Evolutionary conservation across 1,140 invertebrate species (phyloP).

Genomic region (Leptinotarsa texana): DNA sequence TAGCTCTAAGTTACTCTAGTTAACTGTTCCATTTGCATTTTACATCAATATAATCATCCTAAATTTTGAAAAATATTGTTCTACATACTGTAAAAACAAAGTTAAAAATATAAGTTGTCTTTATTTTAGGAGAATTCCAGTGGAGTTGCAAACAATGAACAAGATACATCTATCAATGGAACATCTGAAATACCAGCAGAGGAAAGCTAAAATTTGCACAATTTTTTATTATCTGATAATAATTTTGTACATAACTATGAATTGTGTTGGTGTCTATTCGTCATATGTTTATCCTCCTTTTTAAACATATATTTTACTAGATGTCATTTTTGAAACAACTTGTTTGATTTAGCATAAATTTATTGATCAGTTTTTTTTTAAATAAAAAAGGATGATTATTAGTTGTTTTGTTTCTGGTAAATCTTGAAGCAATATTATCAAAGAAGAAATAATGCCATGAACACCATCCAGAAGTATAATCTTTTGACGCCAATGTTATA

Average conservation of each 20-base stretch:
- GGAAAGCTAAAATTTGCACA: slow-evolving; percentile 1
- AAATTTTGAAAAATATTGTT: too few species aligned
- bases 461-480: too few species aligned
- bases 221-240: background rate
- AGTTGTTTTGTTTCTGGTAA: too few species aligned
- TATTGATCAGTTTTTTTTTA: background rate
- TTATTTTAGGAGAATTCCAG: slow-evolving; percentile 29
- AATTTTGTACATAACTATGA: slow-evolving; percentile 3
- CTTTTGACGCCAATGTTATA: too few species aligned
- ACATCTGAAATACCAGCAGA: background rate
- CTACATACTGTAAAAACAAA: too few species aligned
- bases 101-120: background rate
- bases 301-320: background rate
- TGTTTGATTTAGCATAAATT: slow-evolving; percentile 1
- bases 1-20: too few species aligned
- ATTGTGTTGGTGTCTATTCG: background rate
- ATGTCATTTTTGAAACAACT: background rate
- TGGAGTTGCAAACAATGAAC: slow-evolving; percentile 18
- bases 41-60: too few species aligned
- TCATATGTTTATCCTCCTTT: background rate
- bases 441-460: too few species aligned
- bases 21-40: background rate
- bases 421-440: too few species aligned
- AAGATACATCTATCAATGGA: slow-evolving; percentile 15
- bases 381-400: background rate